Evolutionary conservation across 2,113 vertebrate species (phyloP), one percentile per base, ranked within the genome.

Genomic region (Paradoxurus hermaphroditus): DNA sequence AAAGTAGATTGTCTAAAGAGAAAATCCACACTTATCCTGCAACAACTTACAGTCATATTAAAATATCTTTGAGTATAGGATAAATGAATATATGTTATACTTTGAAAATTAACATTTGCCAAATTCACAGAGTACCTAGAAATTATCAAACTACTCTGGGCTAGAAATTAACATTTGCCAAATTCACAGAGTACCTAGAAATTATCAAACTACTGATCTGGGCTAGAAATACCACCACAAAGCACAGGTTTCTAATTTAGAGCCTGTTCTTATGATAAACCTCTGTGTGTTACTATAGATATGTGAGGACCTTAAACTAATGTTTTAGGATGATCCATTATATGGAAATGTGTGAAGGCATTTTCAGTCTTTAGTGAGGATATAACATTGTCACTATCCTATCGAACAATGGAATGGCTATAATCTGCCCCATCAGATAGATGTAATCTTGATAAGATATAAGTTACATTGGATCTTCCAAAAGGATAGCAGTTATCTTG

Each of bases 191-290:
- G 95, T 95, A 10, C 19, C 93, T 27, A 36, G 56, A 97, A 97
- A 97, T 82, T 41, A 89, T 94, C 27, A 88, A 94, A 34, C 11
- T 91, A 93, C 36, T 79, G 5, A 14, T 63, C 97, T 27, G 59
- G 25, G 7, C 11, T 95, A 97, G 93, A 93, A 83, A 53, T 96
- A 94, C 75, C n/a, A 83, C 2, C 39, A 7, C n/a, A 23, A 23
- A 95, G 97, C 49, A 85, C 0, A 41, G 13, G 95, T 97, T 97
- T 98, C 63, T 97, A 82, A 97, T 96, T 98, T 96, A 96, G 56
- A 98, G 93, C 5, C 4, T 96, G 9, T 93, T 97, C 73, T 4
- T 46, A 91, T 95, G 65, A 94, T 96, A 98, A 96, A 94, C 34
- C 7, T 86, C 34, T 49, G 78, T 51, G 3, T 96, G 67, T 98